Conservation (phyloP, 2,888 invertebrate species). For the Stenichneumon culpator region DNA sequence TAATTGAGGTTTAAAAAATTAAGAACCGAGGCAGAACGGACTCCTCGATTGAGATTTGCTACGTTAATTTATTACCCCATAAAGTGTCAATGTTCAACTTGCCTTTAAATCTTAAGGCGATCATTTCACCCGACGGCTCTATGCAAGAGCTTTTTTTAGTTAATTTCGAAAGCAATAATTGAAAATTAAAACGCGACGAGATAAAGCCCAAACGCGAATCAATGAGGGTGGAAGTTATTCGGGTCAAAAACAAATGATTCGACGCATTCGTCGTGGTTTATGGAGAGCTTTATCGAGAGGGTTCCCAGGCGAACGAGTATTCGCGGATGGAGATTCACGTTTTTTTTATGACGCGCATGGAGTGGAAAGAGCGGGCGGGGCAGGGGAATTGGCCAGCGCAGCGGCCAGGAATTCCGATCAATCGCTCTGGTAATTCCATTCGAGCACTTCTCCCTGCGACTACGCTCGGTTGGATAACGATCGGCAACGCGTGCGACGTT, state of each 20-base stretch:
- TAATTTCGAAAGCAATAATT: no score
- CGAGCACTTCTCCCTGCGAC: constrained; percentile 32
- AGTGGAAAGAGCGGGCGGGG: constrained; percentile 6
- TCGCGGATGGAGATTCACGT: background rate
- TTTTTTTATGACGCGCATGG: constrained; percentile 14
- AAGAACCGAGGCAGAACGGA: no score
- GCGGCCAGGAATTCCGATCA: constrained; percentile 55
- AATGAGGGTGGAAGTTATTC: background rate
- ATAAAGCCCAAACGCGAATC: no score
- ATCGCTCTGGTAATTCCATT: constrained; percentile 56
- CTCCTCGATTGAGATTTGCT: no score
- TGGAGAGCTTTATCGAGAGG: constrained; percentile 10
- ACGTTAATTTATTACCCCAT: no score
- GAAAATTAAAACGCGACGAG: no score
- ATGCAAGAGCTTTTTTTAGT: no score
- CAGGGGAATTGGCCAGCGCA: constrained; percentile 17
- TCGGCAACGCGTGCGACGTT: constrained; percentile 44
- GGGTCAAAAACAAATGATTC: background rate
- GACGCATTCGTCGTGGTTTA: constrained; percentile 8
- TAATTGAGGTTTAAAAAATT: no score
- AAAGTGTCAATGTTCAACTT: no score
- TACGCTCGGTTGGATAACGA: constrained; percentile 48
- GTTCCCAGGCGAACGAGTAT: background rate
- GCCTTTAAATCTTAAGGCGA: no score
- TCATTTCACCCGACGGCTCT: no score